Conservation (phyloP, 2,113 vertebrate species). For the Osmerus eperlanus region DNA sequence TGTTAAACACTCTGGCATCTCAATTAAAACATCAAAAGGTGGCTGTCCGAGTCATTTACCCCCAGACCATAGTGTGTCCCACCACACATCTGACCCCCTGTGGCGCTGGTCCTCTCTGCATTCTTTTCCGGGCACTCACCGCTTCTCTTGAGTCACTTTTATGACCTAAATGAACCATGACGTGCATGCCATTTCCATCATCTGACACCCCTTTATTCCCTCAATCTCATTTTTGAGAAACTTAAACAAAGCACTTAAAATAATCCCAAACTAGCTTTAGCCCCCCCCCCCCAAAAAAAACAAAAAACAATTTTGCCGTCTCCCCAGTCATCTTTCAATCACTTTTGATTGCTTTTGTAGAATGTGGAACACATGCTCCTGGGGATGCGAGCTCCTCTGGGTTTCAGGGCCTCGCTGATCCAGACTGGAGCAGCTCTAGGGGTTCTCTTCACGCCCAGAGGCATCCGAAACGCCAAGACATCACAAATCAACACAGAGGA, state of each 20-base stretch:
- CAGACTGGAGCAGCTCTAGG: constrained; percentile 30
- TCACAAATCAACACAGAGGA: constrained; percentile 4
- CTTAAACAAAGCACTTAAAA: too few relatives aligned
- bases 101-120: neutral
- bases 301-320: too few relatives aligned
- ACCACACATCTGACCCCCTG: constrained; percentile 9
- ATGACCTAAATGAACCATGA: too few relatives aligned
- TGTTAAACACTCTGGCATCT: constrained; percentile 69
- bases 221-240: neutral
- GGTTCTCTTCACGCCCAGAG: neutral
- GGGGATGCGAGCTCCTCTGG: too few relatives aligned
- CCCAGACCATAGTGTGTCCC: constrained; percentile 52
- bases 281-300: neutral
- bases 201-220: neutral
- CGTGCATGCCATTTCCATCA: neutral
- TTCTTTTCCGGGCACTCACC: neutral
- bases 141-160: neutral
- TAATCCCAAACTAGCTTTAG: neutral
- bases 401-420: constrained; percentile 14
- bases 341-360: too few relatives aligned
- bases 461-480: neutral
- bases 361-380: too few relatives aligned
- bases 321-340: too few relatives aligned
- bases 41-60: constrained; percentile 65
- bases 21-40: constrained; percentile 73